Evolutionary conservation across 37 sponge, comb jelly and placozoan genomes (phyloP).

Genomic region (Hormiphora californensis): DNA sequence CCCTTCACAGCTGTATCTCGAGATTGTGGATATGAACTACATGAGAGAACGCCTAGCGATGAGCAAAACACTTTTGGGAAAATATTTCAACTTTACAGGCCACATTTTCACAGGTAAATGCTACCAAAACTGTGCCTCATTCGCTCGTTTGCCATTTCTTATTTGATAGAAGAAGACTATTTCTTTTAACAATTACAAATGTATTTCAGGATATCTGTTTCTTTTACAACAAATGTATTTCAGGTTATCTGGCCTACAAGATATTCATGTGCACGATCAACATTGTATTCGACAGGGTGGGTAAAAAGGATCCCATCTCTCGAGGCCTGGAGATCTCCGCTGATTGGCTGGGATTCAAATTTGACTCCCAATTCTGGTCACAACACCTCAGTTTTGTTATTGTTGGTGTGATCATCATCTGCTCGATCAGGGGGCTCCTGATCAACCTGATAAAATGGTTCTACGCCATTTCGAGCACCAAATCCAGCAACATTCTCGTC

Average conservation of each 20-base stretch:
- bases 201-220: too few species aligned
- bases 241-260: slow-evolving; percentile 66
- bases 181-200: too few species aligned
- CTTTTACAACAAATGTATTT: neutral
- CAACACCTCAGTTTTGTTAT: slow-evolving; percentile 90
- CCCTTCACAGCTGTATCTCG: slow-evolving; percentile 71
- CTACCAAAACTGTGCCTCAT: neutral
- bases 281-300: slow-evolving; percentile 89
- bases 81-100: slow-evolving; percentile 86
- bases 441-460: slow-evolving; percentile 96
- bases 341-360: slow-evolving; percentile 71
- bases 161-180: too few species aligned
- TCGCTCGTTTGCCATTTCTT: too few species aligned
- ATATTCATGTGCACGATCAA: slow-evolving; percentile 91
- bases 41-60: slow-evolving; percentile 62
- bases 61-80: slow-evolving; percentile 78
- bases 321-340: slow-evolving; percentile 82
- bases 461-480: slow-evolving; percentile 89
- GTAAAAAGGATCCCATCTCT: slow-evolving; percentile 93
- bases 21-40: slow-evolving; percentile 81
- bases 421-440: slow-evolving; percentile 87
- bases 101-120: slow-evolving; percentile 94
- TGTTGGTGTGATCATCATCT: slow-evolving; percentile 88
- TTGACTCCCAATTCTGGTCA: slow-evolving; percentile 85
- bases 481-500: slow-evolving; percentile 87